These are phyloP conservation scores for Microtus pennsylvanicus DNA, from an alignment of 2,113 vertebrate species.

Conservation along the genomic window DNA sequence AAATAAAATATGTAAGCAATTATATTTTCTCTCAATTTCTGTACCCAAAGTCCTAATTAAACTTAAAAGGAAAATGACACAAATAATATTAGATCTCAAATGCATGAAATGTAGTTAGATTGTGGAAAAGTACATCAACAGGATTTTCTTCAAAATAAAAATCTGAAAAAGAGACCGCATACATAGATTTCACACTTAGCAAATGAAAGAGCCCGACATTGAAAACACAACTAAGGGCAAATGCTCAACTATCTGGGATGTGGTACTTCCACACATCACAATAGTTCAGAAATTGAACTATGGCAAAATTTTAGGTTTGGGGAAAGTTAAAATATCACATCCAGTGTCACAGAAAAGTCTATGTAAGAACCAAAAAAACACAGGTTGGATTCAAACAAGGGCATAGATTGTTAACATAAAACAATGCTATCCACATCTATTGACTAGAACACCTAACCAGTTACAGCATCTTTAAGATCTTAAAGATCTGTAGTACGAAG, in stretches of 20 bases:
- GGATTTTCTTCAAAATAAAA: background rate
- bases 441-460: background rate
- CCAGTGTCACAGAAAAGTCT: background rate
- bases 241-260: background rate
- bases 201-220: background rate
- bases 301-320: background rate
- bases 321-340: background rate
- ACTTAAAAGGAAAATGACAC: background rate
- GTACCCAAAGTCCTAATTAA: background rate
- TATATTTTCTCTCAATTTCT: background rate
- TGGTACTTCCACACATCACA: background rate
- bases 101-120: background rate
- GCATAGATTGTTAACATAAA: background rate
- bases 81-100: background rate
- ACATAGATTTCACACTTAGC: background rate
- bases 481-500: background rate
- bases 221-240: background rate
- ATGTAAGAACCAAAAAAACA: background rate
- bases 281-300: background rate
- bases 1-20: background rate
- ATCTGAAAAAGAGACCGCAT: background rate
- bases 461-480: background rate
- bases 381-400: background rate
- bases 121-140: conserved; percentile 12
- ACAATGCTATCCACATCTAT: background rate